Evolutionary conservation across 2,888 invertebrate species (phyloP).

Genomic region (Eudemis profundana): DNA sequence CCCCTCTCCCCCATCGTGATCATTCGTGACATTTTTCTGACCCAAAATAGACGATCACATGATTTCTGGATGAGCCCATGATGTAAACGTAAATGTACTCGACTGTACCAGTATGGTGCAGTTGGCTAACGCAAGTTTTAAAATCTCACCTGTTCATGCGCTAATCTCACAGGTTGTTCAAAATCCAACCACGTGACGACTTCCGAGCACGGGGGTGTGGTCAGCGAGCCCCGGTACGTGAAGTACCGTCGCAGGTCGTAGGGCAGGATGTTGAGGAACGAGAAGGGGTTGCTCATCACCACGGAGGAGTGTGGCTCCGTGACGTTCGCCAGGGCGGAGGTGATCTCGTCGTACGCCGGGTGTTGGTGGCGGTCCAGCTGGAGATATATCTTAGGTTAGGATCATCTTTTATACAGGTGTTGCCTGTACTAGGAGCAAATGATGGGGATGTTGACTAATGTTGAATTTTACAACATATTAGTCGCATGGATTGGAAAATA

Average conservation of each 20-base stretch:
- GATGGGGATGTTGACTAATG: too few species aligned
- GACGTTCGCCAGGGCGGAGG: conserved; percentile 83
- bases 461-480: too few species aligned
- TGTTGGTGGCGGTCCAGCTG: conserved; percentile 81
- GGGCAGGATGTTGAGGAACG: conserved; percentile 83
- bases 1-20: too few species aligned
- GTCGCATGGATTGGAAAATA: too few species aligned
- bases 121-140: too few species aligned
- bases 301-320: conserved; percentile 81
- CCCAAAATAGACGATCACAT: too few species aligned
- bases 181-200: conserved; percentile 95
- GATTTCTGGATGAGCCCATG: too few species aligned
- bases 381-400: neutral
- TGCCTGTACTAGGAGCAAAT: too few species aligned
- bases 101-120: too few species aligned
- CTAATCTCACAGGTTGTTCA: conserved; percentile 88
- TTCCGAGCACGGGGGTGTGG: conserved; percentile 94
- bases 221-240: conserved; percentile 93
- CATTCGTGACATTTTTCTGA: too few species aligned
- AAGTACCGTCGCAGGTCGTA: conserved; percentile 88
- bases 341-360: conserved; percentile 86
- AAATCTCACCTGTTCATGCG: conserved; percentile 87
- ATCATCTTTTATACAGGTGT: too few species aligned
- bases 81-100: too few species aligned
- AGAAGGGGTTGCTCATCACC: conserved; percentile 78